Conservation (phyloP, 2,888 invertebrate species). For the Andrena camellia region DNA sequence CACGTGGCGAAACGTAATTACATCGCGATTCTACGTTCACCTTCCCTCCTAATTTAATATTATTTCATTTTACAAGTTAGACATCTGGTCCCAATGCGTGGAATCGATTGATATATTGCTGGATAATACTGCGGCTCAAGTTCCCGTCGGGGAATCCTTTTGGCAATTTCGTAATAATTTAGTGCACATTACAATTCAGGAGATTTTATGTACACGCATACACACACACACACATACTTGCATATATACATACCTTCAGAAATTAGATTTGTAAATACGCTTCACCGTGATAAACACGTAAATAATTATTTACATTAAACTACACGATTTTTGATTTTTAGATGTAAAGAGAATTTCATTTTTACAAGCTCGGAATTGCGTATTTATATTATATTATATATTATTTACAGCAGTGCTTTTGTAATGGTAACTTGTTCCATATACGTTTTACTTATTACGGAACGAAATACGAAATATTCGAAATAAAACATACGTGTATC, state of each 20-base stretch:
- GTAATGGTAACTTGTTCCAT: slow-evolving; percentile 39
- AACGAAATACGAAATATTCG: slow-evolving; percentile 29
- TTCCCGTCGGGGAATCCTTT: slow-evolving; percentile 8
- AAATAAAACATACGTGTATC: slow-evolving; percentile 36
- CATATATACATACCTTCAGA: slow-evolving; percentile 5
- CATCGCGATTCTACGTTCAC: slow-evolving; percentile 20
- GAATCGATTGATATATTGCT: slow-evolving; percentile 44
- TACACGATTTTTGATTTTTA: slow-evolving; percentile 41
- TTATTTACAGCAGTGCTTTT: slow-evolving; percentile 25
- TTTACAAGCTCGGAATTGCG: slow-evolving; percentile 19
- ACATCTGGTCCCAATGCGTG: slow-evolving; percentile 57
- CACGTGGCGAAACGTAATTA: slow-evolving; percentile 5
- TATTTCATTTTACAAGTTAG: slow-evolving; percentile 47
- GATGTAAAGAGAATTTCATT: slow-evolving; percentile 20
- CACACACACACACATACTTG: slow-evolving; percentile 5
- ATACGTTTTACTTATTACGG: slow-evolving; percentile 36
- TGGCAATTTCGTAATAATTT: slow-evolving; percentile 48
- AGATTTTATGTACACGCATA: slow-evolving; percentile 15
- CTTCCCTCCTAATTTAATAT: slow-evolving; percentile 7
- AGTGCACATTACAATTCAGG: slow-evolving; percentile 25
- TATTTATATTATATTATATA: not conserved
- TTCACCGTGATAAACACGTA: slow-evolving; percentile 4
- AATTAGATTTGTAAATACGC: slow-evolving; percentile 3
- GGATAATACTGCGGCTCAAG: slow-evolving; percentile 62
- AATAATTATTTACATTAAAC: slow-evolving; percentile 51